Evolutionary conservation across 1,140 invertebrate genomes (phyloP), one percentile per base, ranked within the genome.

Genomic region (Euwallacea similis): DNA sequence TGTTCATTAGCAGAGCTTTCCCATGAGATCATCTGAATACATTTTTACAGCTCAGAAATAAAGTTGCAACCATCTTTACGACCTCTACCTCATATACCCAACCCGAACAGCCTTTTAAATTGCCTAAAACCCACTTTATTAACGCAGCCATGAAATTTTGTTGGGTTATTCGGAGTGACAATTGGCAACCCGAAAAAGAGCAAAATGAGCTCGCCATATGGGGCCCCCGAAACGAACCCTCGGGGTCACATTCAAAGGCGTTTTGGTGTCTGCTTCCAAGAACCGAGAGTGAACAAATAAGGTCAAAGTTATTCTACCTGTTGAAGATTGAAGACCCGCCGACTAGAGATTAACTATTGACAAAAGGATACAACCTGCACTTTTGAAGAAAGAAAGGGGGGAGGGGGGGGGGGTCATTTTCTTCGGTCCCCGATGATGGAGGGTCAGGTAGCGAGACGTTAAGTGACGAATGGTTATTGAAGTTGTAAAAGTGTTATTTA

Each of bases 251-350:
- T 59, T 59, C 10, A 16, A 10, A 59, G 56, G 33, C 10, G 16
- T 16, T 59, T 21, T 10, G 16, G 16, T 13, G 47, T 50, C 10
- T 50, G 47, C 50, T n/a, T 15, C 8, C 50, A 53, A 4, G 6
- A 11, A n/a, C 50, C 50, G 15, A 53, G 11, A 15, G 50, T 9
- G 21, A 53, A 11, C 50, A n/a, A 53, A 4, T 53, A 7, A 53
- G 50, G 50, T 53, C 50, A 53, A 8, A 53, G 50, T 53, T 53
- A 53, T 53, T 53, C 50, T 53, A 53, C 50, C 50, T 53, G 50
- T 53, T 53, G 6, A 11, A 15, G 8, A 53, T 15, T 15, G 11
- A 15, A n/a, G 15, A 6, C 50, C 50, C 7, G 15, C 15, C 11
- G 15, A 8, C 15, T 15, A 53, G 15, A 53, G 8, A 53, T 53